Evolutionary conservation across 2,797 vertebrate species (phyloP), one percentile per base, ranked within the genome.

Genomic region (Gila robusta): DNA sequence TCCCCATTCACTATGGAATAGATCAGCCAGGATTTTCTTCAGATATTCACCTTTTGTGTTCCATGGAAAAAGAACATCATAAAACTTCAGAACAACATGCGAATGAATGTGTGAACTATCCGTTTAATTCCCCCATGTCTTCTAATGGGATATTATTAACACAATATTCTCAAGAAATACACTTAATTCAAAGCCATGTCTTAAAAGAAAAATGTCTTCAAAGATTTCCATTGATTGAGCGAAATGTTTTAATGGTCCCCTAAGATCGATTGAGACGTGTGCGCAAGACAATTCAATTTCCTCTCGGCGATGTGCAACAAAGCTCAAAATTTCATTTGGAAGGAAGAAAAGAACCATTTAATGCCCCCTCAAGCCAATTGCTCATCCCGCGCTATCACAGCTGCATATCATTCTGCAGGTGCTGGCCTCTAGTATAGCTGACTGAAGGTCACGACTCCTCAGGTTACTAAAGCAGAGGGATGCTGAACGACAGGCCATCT

Each of bases 211-310:
- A 69, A 81, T 54, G 28, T 52, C 26, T 28, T 79, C 17, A 79
- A 64, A 47, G 59, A 66, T 79, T 79, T 79, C 59, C 12, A 17
- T 69, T 81, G 79, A 81, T 54, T 69, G 62, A 52, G 79, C 1
- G 2, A 81, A 67, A 54, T 26, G 14, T 70, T 70, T 70, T 17
- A 70, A 54, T 26, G 79, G 28, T 19, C 14, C 37, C 54, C 62
- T 44, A 32, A 52, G 41, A 71, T 72, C n/a, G 23, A 59, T 52
- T 37, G 23, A 70, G 81, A 85, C 11, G 88, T 91, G 89, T 90
- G 93, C 87, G 88, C 89, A 89, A 89, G 86, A 91, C 87, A 91
- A 92, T 93, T 93, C 91, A 91, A 92, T 94, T 90, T 88, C 79
- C 88, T 91, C 89, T 83, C 81, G 86, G 91, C 6, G 80, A 87